Percentiles rank a stretch among this genome's conserved stretches.
Conservation (phyloP, 2,113 vertebrate species). For the Hepsetus odoe region DNA sequence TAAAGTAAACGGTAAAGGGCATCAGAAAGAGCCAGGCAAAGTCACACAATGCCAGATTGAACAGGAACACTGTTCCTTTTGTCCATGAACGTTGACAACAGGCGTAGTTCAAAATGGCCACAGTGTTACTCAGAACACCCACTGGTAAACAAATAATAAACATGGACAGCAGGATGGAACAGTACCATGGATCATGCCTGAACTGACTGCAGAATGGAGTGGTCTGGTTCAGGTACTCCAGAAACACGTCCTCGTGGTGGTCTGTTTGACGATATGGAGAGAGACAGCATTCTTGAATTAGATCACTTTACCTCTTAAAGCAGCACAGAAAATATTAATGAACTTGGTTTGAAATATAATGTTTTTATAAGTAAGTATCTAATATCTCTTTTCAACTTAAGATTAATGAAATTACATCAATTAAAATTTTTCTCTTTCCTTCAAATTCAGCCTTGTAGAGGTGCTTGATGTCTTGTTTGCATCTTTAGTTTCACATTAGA, state of each 20-base stretch:
- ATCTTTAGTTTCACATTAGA: no score
- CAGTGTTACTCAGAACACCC: constrained; percentile 78
- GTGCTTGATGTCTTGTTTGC: no score
- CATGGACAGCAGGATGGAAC: constrained; percentile 73
- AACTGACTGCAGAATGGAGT: constrained; percentile 68
- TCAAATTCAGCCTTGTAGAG: no score
- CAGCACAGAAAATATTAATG: no score
- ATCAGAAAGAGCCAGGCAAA: constrained; percentile 77
- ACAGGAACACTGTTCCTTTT: constrained; percentile 73
- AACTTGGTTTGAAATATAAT: no score
- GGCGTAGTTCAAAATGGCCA: constrained; percentile 70
- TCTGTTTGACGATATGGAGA: constrained; percentile 12
- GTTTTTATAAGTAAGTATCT: no score
- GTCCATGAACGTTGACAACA: constrained; percentile 68
- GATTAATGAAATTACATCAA: no score
- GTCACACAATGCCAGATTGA: constrained; percentile 81
- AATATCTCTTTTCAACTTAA: no score
- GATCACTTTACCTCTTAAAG: no score
- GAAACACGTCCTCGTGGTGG: constrained; percentile 35
- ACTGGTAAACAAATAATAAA: constrained; percentile 67
- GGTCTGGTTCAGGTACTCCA: constrained; percentile 55
- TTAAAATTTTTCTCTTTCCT: no score
- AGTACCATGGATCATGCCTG: constrained; percentile 70
- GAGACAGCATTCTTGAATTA: no score
- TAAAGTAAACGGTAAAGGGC: constrained; percentile 75